Evolutionary conservation across 2,888 invertebrate species (phyloP).

Genomic region (Hirtodrosophila trivittata): DNA sequence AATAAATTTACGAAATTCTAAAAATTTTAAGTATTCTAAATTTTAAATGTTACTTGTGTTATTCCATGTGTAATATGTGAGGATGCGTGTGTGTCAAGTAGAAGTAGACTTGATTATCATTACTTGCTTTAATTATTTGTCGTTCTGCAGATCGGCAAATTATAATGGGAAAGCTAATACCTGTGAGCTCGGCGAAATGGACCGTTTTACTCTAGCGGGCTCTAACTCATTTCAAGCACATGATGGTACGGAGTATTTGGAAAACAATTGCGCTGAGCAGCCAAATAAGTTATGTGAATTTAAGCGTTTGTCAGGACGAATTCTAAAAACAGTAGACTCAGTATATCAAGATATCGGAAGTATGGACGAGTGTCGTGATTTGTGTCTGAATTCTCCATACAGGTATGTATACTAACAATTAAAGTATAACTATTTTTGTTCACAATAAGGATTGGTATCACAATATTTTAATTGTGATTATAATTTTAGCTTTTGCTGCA

Average conservation of each 20-base stretch:
- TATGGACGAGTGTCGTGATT: conserved; percentile 93
- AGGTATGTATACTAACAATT: conserved; percentile 81
- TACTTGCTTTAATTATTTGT: background rate
- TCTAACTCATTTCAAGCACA: conserved; percentile 90
- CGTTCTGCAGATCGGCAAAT: conserved; percentile 91
- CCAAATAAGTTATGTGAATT: conserved; percentile 96
- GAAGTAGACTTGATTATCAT: no score
- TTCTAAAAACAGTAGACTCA: conserved; percentile 95
- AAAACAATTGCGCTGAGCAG: conserved; percentile 96
- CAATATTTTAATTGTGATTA: no score
- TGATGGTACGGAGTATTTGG: conserved; percentile 91
- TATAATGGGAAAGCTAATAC: conserved; percentile 93
- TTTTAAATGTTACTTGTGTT: no score
- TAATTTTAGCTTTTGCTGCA: no score
- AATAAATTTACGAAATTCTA: no score
- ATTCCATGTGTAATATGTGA: no score
- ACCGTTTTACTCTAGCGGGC: conserved; percentile 93
- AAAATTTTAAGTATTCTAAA: no score
- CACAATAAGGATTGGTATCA: no score
- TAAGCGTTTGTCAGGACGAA: conserved; percentile 93
- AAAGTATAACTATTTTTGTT: background rate
- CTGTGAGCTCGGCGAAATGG: conserved; percentile 95
- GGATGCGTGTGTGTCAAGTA: no score
- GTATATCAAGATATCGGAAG: conserved; percentile 95
- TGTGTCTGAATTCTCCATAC: conserved; percentile 95